phyloP scores from a whole-genome alignment of 2,888 invertebrate genomes.

The Cerastoderma edule region DNA sequence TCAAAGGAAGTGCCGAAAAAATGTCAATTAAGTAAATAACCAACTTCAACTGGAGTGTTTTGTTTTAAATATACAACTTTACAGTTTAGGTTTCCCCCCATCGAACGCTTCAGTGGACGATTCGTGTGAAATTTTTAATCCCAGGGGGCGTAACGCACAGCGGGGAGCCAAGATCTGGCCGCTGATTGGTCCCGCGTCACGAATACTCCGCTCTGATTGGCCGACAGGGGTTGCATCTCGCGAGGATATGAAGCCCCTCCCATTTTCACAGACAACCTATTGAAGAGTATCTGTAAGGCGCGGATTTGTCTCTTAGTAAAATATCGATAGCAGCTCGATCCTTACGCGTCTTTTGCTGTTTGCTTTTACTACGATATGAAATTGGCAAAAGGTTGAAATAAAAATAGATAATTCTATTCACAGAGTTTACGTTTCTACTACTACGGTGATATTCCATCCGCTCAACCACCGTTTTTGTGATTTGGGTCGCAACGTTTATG shows the following conservation, averaged over 20 bases:
- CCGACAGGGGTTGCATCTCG: conserved; percentile 11
- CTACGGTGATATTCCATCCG: too few relatives aligned
- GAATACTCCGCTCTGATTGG: conserved; percentile 18
- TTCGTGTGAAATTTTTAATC: conserved; percentile 10
- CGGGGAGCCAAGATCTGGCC: conserved; percentile 7
- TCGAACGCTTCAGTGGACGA: conserved; percentile 3
- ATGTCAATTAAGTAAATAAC: conserved; percentile 30
- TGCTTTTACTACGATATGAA: too few relatives aligned
- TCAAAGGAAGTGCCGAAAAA: conserved; percentile 22
- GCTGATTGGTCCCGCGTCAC: conserved; percentile 6
- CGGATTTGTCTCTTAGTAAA: too few relatives aligned
- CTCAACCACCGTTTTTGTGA: too few relatives aligned
- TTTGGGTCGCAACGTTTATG: too few relatives aligned
- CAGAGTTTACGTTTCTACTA: too few relatives aligned
- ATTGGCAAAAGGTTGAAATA: too few relatives aligned
- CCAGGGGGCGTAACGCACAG: conserved; percentile 37
- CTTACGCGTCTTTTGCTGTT: too few relatives aligned
- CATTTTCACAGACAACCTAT: conserved; percentile 3
- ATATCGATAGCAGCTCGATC: too few relatives aligned
- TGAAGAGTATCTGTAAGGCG: neutral
- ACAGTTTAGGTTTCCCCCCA: conserved; percentile 2
- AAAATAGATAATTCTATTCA: too few relatives aligned
- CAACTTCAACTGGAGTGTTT: conserved; percentile 18
- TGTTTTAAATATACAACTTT: conserved; percentile 34
- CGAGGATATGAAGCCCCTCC: neutral